Base-by-base conservation (phyloP, 1,140 invertebrate genomes). In the Limonius californicus region DNA sequence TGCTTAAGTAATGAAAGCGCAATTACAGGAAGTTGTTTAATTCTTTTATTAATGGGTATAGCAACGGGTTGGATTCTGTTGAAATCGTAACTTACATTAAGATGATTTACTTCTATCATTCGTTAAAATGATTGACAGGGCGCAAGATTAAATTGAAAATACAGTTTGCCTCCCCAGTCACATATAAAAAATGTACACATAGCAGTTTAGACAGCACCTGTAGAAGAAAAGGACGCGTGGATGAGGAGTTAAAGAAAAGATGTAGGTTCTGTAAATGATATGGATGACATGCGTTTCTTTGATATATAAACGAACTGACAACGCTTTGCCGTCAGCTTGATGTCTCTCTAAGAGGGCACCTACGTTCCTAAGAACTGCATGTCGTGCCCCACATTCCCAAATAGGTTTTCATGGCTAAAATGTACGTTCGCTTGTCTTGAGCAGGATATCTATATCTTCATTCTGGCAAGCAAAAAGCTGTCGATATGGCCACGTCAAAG, bases 261-360 rank as follows among this genome's bases (percentile, higher is more conserved):
- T 18, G 42, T 45, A 45, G 42, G 42, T 45, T 45, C 16, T 18
- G 42, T 45, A 45, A 45, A 45, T 45, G 42, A 27, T 45, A 18
- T 45, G 42, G 42, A 45, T 45, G 23, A 27, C 16, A 45, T 45
- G 42, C 42, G 42, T 12, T 45, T 45, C 42, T 45, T 45, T 45
- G 42, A 45, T 45, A 45, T 45, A 45, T 45, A 45, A 45, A 45
- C 16, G n/a, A 45, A n/a, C 42, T 45, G 16, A 45, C n/a, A 45
- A 45, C 42, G n/a, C 42, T 45, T 45, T 45, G 42, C 42, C 16
- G 42, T 45, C 42, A 45, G 42, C 16, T 45, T 45, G 42, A 45
- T 45, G 14, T 12, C 16, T 45, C 16, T 45, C n/a, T 45, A 45
- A 4, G 16, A 45, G 42, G 12, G 42, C 42, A 6, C 3, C 14